Conservation (phyloP, 2,797 vertebrate species). For the Tauraco hartlaubi region DNA sequence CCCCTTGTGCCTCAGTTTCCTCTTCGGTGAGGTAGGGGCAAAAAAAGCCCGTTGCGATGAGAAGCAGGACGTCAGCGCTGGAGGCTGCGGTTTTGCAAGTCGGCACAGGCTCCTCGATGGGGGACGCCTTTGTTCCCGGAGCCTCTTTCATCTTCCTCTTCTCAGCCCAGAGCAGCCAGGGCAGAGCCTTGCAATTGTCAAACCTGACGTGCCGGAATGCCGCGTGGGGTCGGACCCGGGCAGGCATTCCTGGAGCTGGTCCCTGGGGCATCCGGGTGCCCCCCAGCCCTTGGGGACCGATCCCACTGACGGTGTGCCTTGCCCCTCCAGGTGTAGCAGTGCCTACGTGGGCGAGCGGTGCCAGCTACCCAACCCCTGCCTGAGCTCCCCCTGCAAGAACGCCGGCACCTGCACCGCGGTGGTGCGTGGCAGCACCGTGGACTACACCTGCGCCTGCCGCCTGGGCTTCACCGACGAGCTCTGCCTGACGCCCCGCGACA, state of each 20-base stretch:
- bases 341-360: conserved; percentile 89
- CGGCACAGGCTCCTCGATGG: neutral
- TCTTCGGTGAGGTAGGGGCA: neutral
- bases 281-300: accelerated
- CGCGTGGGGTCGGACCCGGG: accelerated
- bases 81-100: conserved; percentile 9
- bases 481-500: conserved; percentile 91
- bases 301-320: accelerated
- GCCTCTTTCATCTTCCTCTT: conserved; percentile 54
- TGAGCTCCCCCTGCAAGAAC: conserved; percentile 91
- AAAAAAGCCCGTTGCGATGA: accelerated
- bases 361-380: conserved; percentile 90
- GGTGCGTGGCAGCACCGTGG: conserved; percentile 81
- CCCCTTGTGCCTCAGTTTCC: neutral
- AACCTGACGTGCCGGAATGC: neutral
- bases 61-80: neutral
- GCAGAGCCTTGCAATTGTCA: neutral
- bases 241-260: neutral
- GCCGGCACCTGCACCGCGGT: conserved; percentile 86
- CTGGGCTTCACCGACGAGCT: conserved; percentile 91
- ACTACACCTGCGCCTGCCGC: conserved; percentile 88
- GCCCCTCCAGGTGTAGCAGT: conserved; percentile 82
- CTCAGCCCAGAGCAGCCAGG: neutral
- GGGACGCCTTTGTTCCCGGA: conserved; percentile 11
- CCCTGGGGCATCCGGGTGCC: accelerated